A percentile compares a stretch with the other conserved stretches of the same genome.
These are phyloP conservation scores for Drosophila yooni DNA, from an alignment of 2,888 invertebrate species.

Conservation along the genomic window DNA sequence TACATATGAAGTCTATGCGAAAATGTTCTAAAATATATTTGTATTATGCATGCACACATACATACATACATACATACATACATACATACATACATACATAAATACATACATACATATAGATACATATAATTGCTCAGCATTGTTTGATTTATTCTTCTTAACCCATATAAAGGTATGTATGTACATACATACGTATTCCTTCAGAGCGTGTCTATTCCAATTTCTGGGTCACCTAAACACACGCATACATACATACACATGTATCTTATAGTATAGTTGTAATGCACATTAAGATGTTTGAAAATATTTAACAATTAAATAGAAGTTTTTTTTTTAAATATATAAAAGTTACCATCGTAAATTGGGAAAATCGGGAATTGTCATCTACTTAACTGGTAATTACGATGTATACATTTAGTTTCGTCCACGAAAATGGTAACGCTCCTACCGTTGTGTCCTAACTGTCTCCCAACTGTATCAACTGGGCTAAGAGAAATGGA, in stretches of 20 bases:
- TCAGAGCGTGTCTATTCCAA: slow-evolving; percentile 29
- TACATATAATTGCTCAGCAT: neutral
- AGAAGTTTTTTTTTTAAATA: slow-evolving; percentile 5
- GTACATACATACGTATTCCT: slow-evolving; percentile 1
- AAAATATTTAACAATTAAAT: slow-evolving; percentile 32
- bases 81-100: too few relatives aligned
- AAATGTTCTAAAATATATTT: neutral
- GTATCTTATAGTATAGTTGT: slow-evolving; percentile 30
- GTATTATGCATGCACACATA: neutral
- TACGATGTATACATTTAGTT: neutral
- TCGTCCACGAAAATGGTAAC: neutral
- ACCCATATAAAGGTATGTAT: neutral
- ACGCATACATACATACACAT: neutral
- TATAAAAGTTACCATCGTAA: neutral
- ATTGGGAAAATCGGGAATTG: neutral
- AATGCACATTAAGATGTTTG: slow-evolving; percentile 68
- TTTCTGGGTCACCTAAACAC: slow-evolving; percentile 9
- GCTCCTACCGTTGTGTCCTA: neutral
- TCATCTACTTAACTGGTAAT: neutral
- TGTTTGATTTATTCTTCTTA: too few relatives aligned
- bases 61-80: neutral
- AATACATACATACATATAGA: neutral
- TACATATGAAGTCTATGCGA: neutral
- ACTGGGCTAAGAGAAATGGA: neutral
- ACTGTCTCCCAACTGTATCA: neutral